Evolutionary conservation across 2,113 vertebrate genomes (phyloP), one percentile per base, ranked within the genome.

Genomic region (Esox niger): DNA sequence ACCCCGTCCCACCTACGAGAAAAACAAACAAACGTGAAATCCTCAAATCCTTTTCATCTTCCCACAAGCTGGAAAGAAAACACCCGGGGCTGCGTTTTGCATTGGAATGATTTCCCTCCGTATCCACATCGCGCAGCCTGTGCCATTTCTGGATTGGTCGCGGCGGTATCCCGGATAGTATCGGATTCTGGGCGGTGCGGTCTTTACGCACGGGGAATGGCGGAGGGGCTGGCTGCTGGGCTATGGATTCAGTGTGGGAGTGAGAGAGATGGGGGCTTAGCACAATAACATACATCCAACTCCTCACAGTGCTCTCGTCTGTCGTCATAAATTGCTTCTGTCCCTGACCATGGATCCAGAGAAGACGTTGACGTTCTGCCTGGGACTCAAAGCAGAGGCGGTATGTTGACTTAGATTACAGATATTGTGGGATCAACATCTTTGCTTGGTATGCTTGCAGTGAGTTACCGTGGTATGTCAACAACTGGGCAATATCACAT

Each of bases 341-440:
- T 20, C 32, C 17, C 6, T 61, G 49, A 73, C 62, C 74, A 90
- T 90, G 88, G 88, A 90, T 86, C 88, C 88, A 47, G 87, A 90
- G 77, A 90, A 90, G 63, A 87, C 83, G 58, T 49, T 88, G 86
- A 90, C 87, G 17, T 90, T 88, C 79, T 90, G 88, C 84, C 79
- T 77, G 15, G 84, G 84, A 78, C 43, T 90, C 69, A 81, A 78
- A 81, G 76, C 82, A 66, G 82, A 81, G 60, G 84, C 84, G 88
- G 88, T 90, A 60, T 25, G 29, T 43, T 65, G n/a, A 59, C 13
- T 56, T 13, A n/a, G n/a, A n/a, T n/a, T n/a, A 54, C 20, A n/a
- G 9, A 21, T 25, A 9, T 54, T 4, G 38, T 4, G 17, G 11
- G 11, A 43, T 43, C 38, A 43, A 43, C 38, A 43, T 17, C 13